Conservation (phyloP, 2,113 vertebrate genomes). For the Mola mola region DNA sequence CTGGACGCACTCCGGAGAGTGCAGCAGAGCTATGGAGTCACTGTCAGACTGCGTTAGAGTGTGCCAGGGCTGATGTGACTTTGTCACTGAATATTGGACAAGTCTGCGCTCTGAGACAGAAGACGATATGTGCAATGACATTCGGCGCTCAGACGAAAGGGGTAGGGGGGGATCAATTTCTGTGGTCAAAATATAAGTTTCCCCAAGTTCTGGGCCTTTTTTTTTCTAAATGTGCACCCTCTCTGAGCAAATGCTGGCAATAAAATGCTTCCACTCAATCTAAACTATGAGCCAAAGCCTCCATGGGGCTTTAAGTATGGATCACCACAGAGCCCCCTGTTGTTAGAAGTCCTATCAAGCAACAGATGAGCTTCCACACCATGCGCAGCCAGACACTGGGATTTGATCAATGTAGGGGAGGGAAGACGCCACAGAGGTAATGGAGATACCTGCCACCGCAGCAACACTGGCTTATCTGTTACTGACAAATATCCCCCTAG, state of each 20-base stretch:
- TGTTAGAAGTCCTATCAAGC: constrained; percentile 50
- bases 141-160: constrained; percentile 1
- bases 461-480: constrained; percentile 70
- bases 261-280: constrained; percentile 18
- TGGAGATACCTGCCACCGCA: constrained; percentile 75
- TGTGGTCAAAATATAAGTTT: constrained; percentile 3
- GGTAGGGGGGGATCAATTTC: not conserved
- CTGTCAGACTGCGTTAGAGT: constrained; percentile 42
- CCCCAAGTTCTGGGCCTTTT: constrained; percentile 4
- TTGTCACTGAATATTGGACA: constrained; percentile 47
- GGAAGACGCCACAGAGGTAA: constrained; percentile 65
- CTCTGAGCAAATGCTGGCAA: constrained; percentile 14
- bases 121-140: constrained; percentile 33
- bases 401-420: constrained; percentile 69
- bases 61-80: constrained; percentile 21
- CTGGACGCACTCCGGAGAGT: constrained; percentile 32
- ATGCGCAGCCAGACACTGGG: constrained; percentile 59
- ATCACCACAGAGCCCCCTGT: constrained; percentile 36
- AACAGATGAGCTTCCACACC: constrained; percentile 60
- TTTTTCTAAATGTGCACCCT: no score
- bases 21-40: constrained; percentile 5
- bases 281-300: constrained; percentile 46
- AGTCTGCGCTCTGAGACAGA: constrained; percentile 44
- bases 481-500: constrained; percentile 75
- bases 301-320: constrained; percentile 46